Evolutionary conservation across 1,140 invertebrate genomes (phyloP).

Genomic region (Muscidifurax raptorellus): DNA sequence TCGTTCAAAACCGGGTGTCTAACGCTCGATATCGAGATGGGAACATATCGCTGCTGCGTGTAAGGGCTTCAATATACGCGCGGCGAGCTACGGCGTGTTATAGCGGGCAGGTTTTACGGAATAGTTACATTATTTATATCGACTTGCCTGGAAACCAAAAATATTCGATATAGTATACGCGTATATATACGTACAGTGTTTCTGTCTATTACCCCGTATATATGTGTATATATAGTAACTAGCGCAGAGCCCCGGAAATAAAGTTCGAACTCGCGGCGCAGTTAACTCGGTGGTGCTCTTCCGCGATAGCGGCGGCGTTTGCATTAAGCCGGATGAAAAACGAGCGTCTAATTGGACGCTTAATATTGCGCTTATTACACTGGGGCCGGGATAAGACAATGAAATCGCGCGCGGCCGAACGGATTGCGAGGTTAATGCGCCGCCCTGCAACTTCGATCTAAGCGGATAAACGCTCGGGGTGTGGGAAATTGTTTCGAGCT

Average conservation of each 20-base stretch:
- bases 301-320: not conserved
- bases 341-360: constrained; percentile 13
- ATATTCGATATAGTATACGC: not conserved
- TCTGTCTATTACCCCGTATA: not conserved
- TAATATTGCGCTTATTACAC: constrained; percentile 14
- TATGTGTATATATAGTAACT: too few species aligned
- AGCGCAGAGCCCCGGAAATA: not conserved
- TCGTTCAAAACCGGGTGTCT: not conserved
- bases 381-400: not conserved
- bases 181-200: not conserved
- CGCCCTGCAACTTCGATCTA: not conserved
- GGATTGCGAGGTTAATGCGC: constrained; percentile 5
- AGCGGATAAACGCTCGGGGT: not conserved
- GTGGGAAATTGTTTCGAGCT: not conserved
- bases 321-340: constrained; percentile 3
- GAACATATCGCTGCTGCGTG: not conserved
- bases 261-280: not conserved
- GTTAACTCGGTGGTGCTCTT: not conserved
- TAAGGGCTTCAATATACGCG: not conserved
- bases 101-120: too few species aligned
- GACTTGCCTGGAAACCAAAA: not conserved
- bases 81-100: not conserved
- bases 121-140: not conserved
- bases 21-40: not conserved
- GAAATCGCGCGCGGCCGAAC: not conserved